Conservation (phyloP, 2,888 invertebrate species). For the Lasioglossum malachurum region DNA sequence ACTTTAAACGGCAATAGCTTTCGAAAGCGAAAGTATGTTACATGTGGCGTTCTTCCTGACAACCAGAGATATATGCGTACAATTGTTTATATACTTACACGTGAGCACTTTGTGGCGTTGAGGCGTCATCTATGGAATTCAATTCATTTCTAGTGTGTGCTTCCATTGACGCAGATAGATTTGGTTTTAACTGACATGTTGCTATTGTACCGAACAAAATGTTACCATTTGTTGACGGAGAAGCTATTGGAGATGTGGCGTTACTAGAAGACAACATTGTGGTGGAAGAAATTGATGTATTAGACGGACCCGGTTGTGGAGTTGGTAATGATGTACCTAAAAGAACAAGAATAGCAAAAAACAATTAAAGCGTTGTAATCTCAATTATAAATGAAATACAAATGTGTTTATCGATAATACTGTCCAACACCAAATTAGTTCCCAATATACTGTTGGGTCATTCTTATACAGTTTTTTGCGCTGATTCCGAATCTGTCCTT, state of each 20-base stretch:
- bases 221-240: conserved; percentile 83
- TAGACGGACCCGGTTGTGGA: conserved; percentile 84
- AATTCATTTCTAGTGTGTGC: conserved; percentile 81
- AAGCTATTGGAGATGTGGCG: conserved; percentile 83
- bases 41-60: no score
- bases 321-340: conserved; percentile 83
- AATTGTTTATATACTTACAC: conserved; percentile 75
- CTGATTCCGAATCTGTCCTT: no score
- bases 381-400: not conserved
- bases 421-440: no score
- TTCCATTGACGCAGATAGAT: conserved; percentile 82
- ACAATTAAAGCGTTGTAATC: not conserved
- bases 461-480: no score
- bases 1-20: no score
- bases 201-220: conserved; percentile 83
- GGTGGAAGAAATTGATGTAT: conserved; percentile 81
- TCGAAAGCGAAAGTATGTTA: no score
- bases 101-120: conserved; percentile 81
- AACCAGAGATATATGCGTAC: not conserved
- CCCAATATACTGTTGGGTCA: no score
- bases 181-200: conserved; percentile 82
- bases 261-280: conserved; percentile 82
- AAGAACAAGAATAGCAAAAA: conserved; percentile 11
- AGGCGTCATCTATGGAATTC: conserved; percentile 79
- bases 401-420: no score